Conservation (phyloP, 1,140 invertebrate genomes). For the Bombus terrestris region DNA sequence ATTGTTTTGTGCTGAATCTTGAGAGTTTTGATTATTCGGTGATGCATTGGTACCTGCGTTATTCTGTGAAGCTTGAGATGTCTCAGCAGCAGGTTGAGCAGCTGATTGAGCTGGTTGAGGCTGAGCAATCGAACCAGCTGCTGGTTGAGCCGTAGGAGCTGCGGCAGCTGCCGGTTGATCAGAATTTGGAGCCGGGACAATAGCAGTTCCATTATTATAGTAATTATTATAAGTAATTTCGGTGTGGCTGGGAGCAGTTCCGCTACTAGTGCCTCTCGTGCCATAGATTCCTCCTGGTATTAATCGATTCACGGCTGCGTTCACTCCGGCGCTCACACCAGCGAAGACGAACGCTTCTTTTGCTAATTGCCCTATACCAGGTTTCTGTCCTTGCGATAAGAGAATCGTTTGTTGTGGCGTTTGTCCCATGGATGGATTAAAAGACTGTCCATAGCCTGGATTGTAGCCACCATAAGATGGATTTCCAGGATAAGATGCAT, state of each 20-base stretch:
- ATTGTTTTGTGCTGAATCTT: slow-evolving; percentile 55
- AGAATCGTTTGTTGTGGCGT: slow-evolving; percentile 73
- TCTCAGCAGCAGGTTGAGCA: slow-evolving; percentile 15
- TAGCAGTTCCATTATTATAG: slow-evolving; percentile 73
- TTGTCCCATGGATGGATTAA: slow-evolving; percentile 58
- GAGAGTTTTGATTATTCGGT: slow-evolving; percentile 44
- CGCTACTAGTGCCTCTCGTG: slow-evolving; percentile 50
- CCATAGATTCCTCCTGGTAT: slow-evolving; percentile 80
- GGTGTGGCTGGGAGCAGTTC: slow-evolving; percentile 66
- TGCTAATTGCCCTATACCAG: slow-evolving; percentile 80
- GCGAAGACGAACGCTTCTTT: slow-evolving; percentile 81
- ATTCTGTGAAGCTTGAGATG: slow-evolving; percentile 32
- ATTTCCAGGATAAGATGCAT: slow-evolving; percentile 31
- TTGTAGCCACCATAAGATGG: slow-evolving; percentile 36
- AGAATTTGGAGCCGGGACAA: slow-evolving; percentile 33
- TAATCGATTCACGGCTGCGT: slow-evolving; percentile 78
- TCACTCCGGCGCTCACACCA: slow-evolving; percentile 79
- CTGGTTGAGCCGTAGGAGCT: slow-evolving; percentile 33
- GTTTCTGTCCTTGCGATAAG: slow-evolving; percentile 67
- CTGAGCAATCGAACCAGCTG: slow-evolving; percentile 22
- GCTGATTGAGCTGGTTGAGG: slow-evolving; percentile 32
- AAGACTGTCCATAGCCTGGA: slow-evolving; percentile 64
- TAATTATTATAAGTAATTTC: slow-evolving; percentile 81
- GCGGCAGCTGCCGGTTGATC: slow-evolving; percentile 26
- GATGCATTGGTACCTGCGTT: slow-evolving; percentile 39